Base-by-base conservation (phyloP, 1,140 invertebrate genomes). In the Drosophila sechellia region DNA sequence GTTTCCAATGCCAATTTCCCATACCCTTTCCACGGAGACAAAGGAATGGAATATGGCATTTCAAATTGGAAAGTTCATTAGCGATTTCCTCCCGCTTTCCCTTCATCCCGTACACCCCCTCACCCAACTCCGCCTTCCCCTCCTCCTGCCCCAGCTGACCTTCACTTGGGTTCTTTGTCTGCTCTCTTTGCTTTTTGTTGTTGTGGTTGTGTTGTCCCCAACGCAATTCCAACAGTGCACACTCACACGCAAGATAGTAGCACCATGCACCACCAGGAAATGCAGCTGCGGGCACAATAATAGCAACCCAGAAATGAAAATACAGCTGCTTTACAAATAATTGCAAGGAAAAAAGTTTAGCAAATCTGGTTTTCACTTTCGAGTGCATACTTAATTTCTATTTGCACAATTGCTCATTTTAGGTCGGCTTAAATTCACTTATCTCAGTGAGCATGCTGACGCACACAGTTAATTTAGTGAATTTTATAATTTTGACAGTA, bases 131-230 rank as follows among this genome's bases (percentile, higher is more conserved):
- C 37, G 20, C 4, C 10, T 13, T 5, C 31, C 50, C 55, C 11
- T 22, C 17, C 69, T 22, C 10, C 39, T 20, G 13, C 17, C n/a
- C 15, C 49, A 43, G 63, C 69, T 90, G 76, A 81, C 76, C 78
- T 86, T 79, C 76, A 77, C 63, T 90, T 75, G 61, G 40, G 63
- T 84, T 85, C 83, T 80, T 92, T 85, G 73, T 91, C 63, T 86
- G 81, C 57, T 76, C 59, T 71, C 50, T 68, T 40, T 42, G 72
- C 49, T 64, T 20, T 39, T 4, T 39, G 8, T 31, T 31, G 31
- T 31, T 31, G 31, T 31, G 31, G 31, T 31, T 31, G 31, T 31
- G 31, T 48, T 69, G 61, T 77, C 74, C 74, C 61, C 74, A 77
- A 77, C 74, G 56, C 43, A 77, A 59, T 77, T 70, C 12, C 49